phyloP scores from a whole-genome alignment of 2,113 vertebrate species.

The Onychostruthus taczanowskii region DNA sequence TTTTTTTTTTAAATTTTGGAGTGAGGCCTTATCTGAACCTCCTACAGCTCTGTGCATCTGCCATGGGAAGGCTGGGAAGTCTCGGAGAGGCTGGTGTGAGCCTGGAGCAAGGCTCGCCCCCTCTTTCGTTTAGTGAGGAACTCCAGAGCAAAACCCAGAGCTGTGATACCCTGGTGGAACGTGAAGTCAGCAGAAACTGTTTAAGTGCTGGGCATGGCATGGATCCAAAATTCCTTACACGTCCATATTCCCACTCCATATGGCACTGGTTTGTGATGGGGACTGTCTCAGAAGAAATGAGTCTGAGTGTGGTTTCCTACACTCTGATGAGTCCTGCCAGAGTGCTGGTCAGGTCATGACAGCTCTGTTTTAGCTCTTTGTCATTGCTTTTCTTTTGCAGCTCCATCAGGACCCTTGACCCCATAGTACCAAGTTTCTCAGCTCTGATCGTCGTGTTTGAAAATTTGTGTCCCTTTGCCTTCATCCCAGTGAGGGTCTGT shows the following conservation, averaged over 20 bases:
- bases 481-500: background rate
- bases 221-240: background rate
- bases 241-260: background rate
- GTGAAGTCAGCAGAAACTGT: background rate
- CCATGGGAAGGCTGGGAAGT: background rate
- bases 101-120: background rate
- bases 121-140: background rate
- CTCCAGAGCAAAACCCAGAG: background rate
- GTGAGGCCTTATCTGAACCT: slow-evolving; percentile 35
- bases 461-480: background rate
- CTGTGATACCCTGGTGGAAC: background rate
- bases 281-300: background rate
- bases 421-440: background rate
- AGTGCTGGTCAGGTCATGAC: background rate
- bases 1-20: background rate
- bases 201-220: background rate
- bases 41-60: background rate
- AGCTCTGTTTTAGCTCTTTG: background rate
- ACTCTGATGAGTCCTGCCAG: background rate
- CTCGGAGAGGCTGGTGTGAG: background rate
- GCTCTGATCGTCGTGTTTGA: background rate
- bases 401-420: background rate
- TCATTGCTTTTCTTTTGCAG: background rate
- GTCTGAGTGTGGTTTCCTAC: rapidly evolving
- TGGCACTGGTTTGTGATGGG: background rate